Base-by-base conservation (phyloP, 2,888 invertebrate genomes). In the Temnothorax ravouxi region DNA sequence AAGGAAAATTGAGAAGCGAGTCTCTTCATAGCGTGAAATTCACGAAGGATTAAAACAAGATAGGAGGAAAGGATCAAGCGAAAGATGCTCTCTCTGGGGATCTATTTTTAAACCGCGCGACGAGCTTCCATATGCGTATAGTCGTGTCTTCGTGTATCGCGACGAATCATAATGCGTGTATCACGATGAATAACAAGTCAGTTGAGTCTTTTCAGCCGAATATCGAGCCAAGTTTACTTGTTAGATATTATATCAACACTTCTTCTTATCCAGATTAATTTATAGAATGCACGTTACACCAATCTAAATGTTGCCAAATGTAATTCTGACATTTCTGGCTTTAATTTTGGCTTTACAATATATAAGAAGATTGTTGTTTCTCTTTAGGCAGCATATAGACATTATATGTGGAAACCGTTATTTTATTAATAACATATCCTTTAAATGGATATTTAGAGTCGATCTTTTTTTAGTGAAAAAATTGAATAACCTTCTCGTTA, bases 211-310 rank as follows among this genome's bases (percentile, higher is more conserved):
- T 82, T 79, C 38, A 47, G 41, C 9, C 29, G 21, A 62, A 62
- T 29, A 41, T 62, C 44, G 64, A 79, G 82, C 82, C 82, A 82
- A 82, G 54, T 79, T 66, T 82, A 56, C 50, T 41, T 41, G 50
- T 47, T 75, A 67, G 34, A n/a, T 18, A 8, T 67, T 56, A 34
- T 34, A 72, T 71, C 34, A 80, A 59, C n/a, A 52, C 3, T 25
- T 72, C 11, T 47, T 72, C 18, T 47, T 38, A 47, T 80, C 9
- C 47, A 38, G 38, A 50, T 2, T 47, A 74, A 80, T 59, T 69
- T 47, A 25, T 47, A 59, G 5, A 29, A 29, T 67, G 18, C 41
- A 38, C 21, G 29, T n/a, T 76, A 56, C 38, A 15, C 18, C 9
- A 41, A 34, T 34, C 8, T 21, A 21, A 44, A 47, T 18, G 47